These are phyloP conservation scores for Phyllotreta striolata DNA, from an alignment of 2,888 invertebrate species.

Conservation along the genomic window DNA sequence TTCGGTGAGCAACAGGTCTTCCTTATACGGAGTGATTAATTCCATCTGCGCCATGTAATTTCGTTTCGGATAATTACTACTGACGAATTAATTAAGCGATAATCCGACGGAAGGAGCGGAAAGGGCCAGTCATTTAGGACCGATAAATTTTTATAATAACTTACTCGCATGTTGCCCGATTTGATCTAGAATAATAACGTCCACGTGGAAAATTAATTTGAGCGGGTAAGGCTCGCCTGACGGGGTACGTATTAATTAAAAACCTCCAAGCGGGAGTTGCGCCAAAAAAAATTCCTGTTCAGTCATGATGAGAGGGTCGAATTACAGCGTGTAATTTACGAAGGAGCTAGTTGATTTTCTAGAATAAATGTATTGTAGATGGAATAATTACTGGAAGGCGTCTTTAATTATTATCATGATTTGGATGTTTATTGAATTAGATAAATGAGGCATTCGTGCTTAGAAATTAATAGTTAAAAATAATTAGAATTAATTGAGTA, in stretches of 20 bases:
- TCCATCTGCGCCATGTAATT: slow-evolving; percentile 15
- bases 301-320: slow-evolving; percentile 16
- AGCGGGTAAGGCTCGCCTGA: slow-evolving; percentile 22
- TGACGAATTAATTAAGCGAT: slow-evolving; percentile 27
- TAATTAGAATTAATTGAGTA: too few relatives aligned
- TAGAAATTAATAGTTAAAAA: too few relatives aligned
- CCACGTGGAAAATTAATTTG: slow-evolving; percentile 24
- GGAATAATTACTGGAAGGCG: too few relatives aligned
- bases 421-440: too few relatives aligned
- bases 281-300: not conserved
- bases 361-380: too few relatives aligned
- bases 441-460: too few relatives aligned
- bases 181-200: slow-evolving; percentile 19
- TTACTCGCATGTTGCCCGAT: slow-evolving; percentile 9
- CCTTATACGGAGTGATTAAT: slow-evolving; percentile 5
- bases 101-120: slow-evolving; percentile 25
- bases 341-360: too few relatives aligned
- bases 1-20: slow-evolving; percentile 8
- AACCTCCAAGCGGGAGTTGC: slow-evolving; percentile 12
- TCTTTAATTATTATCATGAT: too few relatives aligned
- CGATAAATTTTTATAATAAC: slow-evolving; percentile 28
- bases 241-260: slow-evolving; percentile 29
- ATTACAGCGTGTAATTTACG: not conserved
- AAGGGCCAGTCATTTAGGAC: slow-evolving; percentile 20
- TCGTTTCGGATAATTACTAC: slow-evolving; percentile 20